Base-by-base conservation (phyloP, 1,140 invertebrate genomes). In the Anastrepha obliqua region DNA sequence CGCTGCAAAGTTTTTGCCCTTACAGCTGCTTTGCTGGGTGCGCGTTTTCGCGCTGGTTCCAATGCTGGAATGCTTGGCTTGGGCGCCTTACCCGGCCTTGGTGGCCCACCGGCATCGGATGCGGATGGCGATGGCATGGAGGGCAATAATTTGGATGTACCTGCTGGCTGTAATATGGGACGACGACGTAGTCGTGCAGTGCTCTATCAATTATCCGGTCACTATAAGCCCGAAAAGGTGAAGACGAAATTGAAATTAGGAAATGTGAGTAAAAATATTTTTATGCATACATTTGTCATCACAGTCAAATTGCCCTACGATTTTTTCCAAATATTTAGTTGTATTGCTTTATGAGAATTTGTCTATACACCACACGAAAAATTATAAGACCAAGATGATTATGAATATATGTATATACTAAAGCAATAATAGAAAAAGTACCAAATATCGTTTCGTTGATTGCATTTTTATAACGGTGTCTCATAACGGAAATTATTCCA, bases 171-270 rank as follows among this genome's bases (percentile, higher is more conserved):
- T 94, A 98, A 98, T 94, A 95, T 95, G 95, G 97, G 97, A 87
- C 95, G 98, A 89, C 95, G 98, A 91, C 95, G 98, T 91, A 98
- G 97, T 93, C 95, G 98, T 91, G 98, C 98, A 59, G 98, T 99
- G 78, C 96, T 99, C 81, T 99, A 99, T 94, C 98, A 99, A 94
- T 95, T 99, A 89, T 98, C 98, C 87, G 98, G 98, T 85, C 98
- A 99, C 94, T 98, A 98, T 94, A 98, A 98, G 93, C 97, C 97
- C 90, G 97, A 98, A 92, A 98, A 97, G 94, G 96, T 96, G 93
- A 99, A 99, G 94, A 97, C 96, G 88, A 99, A 99, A 95, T 95
- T 98, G 89, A 98, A 98, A 95, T 94, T 98, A 88, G 98, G 98
- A 94, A 98, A 98, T 95, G 98, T 99, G 95, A 97, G 97, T 95